Evolutionary conservation across 64 coral and sea anemone genomes (phyloP).

Genomic region (Pocillopora verrucosa): DNA sequence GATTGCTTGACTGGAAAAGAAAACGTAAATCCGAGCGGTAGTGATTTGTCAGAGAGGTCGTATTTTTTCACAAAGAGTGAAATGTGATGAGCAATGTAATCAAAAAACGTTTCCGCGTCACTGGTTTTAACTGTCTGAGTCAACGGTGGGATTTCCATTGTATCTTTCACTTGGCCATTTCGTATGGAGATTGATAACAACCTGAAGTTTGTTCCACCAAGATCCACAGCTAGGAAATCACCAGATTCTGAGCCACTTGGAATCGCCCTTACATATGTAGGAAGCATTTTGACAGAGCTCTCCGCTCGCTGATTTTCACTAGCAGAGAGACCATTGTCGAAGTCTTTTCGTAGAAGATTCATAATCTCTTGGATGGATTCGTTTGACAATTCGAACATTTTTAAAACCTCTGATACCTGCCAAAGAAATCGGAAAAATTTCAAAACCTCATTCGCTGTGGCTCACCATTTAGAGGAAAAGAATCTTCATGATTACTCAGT

Average conservation of each 20-base stretch:
- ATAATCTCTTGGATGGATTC: conserved; percentile 75
- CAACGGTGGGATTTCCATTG: conserved; percentile 74
- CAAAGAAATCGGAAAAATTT: not conserved
- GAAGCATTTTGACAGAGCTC: conserved; percentile 84
- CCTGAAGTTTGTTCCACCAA: conserved; percentile 95
- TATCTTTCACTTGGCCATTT: conserved; percentile 70
- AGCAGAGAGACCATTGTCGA: conserved; percentile 88
- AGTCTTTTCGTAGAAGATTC: conserved; percentile 62
- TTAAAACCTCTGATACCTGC: conserved; percentile 49
- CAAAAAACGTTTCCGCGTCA: conserved; percentile 92
- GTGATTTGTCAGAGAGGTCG: conserved; percentile 53
- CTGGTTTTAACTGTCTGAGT: conserved; percentile 81
- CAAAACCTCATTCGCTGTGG: too few species aligned
- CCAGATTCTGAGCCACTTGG: conserved; percentile 85
- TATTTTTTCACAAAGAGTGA: conserved; percentile 85
- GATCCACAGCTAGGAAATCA: conserved; percentile 89
- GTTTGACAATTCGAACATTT: conserved; percentile 50
- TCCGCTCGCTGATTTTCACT: conserved; percentile 54
- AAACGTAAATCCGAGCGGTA: conserved; percentile 94
- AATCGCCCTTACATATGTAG: conserved; percentile 75
- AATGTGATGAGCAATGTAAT: conserved; percentile 96
- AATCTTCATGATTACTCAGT: too few species aligned
- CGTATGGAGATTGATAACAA: conserved; percentile 82
- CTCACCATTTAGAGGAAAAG: too few species aligned
- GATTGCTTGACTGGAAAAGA: conserved; percentile 92